A percentile compares a stretch with the other conserved stretches of the same genome.
phyloP scores from a whole-genome alignment of 1,140 invertebrate genomes.

The Ceratosolen fusciceps region DNA sequence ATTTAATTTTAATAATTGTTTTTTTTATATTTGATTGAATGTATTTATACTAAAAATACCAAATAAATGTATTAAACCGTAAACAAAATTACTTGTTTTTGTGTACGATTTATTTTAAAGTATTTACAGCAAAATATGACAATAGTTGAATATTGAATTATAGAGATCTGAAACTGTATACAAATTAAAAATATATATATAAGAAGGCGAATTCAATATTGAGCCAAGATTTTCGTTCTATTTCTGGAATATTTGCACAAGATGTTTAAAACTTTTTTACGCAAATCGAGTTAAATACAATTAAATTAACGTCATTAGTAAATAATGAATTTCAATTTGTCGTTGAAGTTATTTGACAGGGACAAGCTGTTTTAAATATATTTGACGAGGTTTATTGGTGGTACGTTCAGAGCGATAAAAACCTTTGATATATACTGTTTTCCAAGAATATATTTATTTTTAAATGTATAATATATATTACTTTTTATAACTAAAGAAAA shows the following conservation, averaged over 20 bases:
- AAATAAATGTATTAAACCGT: no score
- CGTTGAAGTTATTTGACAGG: conserved; percentile 27
- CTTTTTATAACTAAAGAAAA: not conserved
- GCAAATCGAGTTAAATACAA: not conserved
- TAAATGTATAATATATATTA: conserved; percentile 3
- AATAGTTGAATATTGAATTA: no score
- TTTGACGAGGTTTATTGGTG: not conserved
- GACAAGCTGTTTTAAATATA: not conserved
- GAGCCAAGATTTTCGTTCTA: conserved; percentile 18
- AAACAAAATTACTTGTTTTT: no score
- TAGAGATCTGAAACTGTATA: no score
- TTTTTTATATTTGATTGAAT: no score
- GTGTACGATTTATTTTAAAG: no score
- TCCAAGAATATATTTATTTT: conserved; percentile 25
- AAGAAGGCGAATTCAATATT: no score
- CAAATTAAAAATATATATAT: no score
- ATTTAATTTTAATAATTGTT: no score
- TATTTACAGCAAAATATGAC: no score
- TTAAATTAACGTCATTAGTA: conserved; percentile 25
- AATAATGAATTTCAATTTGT: conserved; percentile 45
- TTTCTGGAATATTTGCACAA: not conserved
- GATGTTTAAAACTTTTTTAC: not conserved
- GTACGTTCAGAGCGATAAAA: not conserved
- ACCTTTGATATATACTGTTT: not conserved
- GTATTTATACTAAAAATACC: no score